Percentiles rank a stretch among this genome's conserved stretches.
phyloP scores from a whole-genome alignment of 1,140 invertebrate genomes.

The Drosophila santomea region DNA sequence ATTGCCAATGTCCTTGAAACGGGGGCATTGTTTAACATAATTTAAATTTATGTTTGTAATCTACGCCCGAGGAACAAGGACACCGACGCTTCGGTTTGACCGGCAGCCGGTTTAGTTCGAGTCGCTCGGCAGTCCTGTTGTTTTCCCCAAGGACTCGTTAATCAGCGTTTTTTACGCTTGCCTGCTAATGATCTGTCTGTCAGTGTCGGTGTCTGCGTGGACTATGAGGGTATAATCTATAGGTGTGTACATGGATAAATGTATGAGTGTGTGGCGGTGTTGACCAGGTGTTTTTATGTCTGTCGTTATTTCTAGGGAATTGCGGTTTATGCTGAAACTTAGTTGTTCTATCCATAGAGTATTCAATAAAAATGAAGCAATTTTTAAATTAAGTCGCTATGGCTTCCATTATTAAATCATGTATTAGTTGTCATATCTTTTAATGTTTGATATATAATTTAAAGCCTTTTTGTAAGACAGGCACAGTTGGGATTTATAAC shows the following conservation, averaged over 20 bases:
- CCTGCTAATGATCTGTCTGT: constrained; percentile 78
- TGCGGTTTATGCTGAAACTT: constrained; percentile 59
- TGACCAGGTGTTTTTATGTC: constrained; percentile 40
- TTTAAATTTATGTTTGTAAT: constrained; percentile 79
- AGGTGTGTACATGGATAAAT: not conserved
- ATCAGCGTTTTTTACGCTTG: constrained; percentile 81
- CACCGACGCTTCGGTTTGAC: constrained; percentile 34
- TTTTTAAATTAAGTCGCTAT: no score
- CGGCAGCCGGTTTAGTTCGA: constrained; percentile 27
- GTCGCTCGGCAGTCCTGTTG: constrained; percentile 18
- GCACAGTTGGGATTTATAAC: not conserved
- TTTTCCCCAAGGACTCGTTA: constrained; percentile 73
- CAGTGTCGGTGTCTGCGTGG: constrained; percentile 10
- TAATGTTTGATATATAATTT: no score
- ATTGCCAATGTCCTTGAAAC: constrained; percentile 67
- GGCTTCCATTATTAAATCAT: no score
- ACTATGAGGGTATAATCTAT: not conserved
- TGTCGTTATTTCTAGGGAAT: constrained; percentile 12
- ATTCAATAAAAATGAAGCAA: no score
- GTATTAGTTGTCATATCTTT: no score
- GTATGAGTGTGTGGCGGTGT: constrained; percentile 10
- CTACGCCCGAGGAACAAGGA: constrained; percentile 43
- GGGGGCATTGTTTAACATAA: constrained; percentile 70
- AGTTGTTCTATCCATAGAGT: constrained; percentile 48
- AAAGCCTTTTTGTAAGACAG: no score